phyloP scores from a whole-genome alignment of 1,140 invertebrate genomes.

The Pemphigus obesinymphae region DNA sequence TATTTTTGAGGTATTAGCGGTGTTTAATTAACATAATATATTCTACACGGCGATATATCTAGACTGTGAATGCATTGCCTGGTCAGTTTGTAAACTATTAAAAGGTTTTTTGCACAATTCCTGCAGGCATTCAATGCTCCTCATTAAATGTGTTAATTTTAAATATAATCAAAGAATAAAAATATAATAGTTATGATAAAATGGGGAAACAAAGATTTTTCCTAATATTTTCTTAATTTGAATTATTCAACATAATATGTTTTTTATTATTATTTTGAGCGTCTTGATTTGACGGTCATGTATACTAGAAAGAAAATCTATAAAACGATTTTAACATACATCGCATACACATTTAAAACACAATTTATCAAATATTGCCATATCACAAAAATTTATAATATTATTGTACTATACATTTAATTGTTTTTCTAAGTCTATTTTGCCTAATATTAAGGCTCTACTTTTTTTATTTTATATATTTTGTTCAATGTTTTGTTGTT shows the following conservation, averaged over 20 bases:
- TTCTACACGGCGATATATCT: not conserved
- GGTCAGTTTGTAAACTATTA: not conserved
- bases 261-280: not conserved
- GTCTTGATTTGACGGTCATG: not conserved
- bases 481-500: slow-evolving; percentile 21
- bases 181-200: not conserved
- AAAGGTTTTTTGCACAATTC: slow-evolving; percentile 15
- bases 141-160: not conserved
- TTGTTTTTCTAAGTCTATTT: slow-evolving; percentile 7
- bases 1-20: not conserved
- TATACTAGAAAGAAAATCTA: not conserved
- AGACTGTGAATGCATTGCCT: not conserved
- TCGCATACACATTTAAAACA: slow-evolving; percentile 4
- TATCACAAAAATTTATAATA: slow-evolving; percentile 17
- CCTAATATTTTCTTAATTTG: not conserved
- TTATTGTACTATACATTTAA: slow-evolving; percentile 31
- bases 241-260: not conserved
- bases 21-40: not conserved
- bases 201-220: not conserved
- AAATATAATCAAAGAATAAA: not conserved
- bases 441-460: not conserved
- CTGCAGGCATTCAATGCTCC: not conserved
- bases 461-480: not conserved
- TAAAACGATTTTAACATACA: not conserved
- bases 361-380: slow-evolving; percentile 40